Conservation (phyloP, 2,797 vertebrate genomes). For the Alectoris magna region DNA sequence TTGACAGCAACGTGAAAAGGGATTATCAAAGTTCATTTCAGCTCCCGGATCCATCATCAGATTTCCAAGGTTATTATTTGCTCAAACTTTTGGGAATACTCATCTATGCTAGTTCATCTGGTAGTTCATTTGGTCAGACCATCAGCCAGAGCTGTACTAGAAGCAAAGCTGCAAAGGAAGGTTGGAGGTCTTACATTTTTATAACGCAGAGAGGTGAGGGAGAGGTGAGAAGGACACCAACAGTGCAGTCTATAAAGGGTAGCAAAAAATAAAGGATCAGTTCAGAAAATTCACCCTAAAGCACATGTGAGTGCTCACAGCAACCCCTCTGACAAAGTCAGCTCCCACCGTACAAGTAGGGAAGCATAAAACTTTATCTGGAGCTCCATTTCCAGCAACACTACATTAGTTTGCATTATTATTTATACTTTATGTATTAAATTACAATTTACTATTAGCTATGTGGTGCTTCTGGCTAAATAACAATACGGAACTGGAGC, state of each 20-base stretch:
- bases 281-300: neutral
- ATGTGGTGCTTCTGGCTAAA: neutral
- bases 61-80: neutral
- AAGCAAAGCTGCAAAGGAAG: neutral
- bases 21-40: neutral
- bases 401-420: neutral
- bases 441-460: neutral
- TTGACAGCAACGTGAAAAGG: neutral
- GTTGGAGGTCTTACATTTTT: neutral
- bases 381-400: neutral
- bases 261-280: neutral
- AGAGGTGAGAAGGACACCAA: neutral
- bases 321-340: neutral
- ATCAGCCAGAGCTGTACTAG: neutral
- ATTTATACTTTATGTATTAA: neutral
- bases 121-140: neutral
- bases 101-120: neutral
- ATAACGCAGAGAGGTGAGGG: neutral
- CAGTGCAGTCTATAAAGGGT: neutral
- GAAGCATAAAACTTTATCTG: neutral
- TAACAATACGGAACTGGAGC: neutral
- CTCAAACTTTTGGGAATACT: conserved; percentile 13
- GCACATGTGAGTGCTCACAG: neutral
- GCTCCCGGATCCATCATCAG: neutral
- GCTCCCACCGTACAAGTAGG: neutral